Base-by-base conservation (phyloP, 2,113 vertebrate species). In the Micromys minutus region DNA sequence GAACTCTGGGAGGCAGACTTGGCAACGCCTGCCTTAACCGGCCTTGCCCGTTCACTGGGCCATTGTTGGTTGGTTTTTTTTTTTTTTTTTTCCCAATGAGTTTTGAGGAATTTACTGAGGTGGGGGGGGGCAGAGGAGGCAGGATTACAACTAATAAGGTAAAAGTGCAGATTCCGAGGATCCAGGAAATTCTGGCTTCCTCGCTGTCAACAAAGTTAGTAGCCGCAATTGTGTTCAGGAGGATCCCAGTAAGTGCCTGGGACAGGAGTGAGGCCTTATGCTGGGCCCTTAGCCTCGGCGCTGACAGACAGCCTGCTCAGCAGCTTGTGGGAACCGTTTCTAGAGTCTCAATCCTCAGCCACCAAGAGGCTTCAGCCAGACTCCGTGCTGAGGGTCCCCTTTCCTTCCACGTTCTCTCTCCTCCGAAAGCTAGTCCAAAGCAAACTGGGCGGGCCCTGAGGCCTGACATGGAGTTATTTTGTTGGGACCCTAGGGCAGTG, bases 381-480 rank as follows among this genome's bases (percentile, higher is more conserved):
- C 39, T 65, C 83, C 45, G 39, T 42, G 29, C 16, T 12, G 5
- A 85, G 61, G 1, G 2, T 1, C 5, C 39, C 3, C 21, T 83
- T 83, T 17, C 7, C 55, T 29, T 24, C 55, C 1, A 9, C 22
- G 16, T 21, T 85, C 39, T 45, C 80, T 83, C 26, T 29, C 26
- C 59, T 47, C 42, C 81, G 63, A 3, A 10, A 36, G 47, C 45
- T 22, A 15, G 1, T 13, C 21, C 24, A 7, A 36, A 16, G 67
- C n/a, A 12, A 0, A 22, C 24, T 4, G 1, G 52, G 45, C 5
- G 2, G 19, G 19, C 3, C 45, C 15, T 1, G 34, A 67, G 6
- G 29, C 4, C 24, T 29, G 26, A 0, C 0, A 15, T 7, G 19
- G 36, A 71, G 21, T 63, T n/a, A 22, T 19, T 29, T 69, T 55